Conservation (phyloP, 2,888 invertebrate genomes). For the Lasioglossum leucozonium region DNA sequence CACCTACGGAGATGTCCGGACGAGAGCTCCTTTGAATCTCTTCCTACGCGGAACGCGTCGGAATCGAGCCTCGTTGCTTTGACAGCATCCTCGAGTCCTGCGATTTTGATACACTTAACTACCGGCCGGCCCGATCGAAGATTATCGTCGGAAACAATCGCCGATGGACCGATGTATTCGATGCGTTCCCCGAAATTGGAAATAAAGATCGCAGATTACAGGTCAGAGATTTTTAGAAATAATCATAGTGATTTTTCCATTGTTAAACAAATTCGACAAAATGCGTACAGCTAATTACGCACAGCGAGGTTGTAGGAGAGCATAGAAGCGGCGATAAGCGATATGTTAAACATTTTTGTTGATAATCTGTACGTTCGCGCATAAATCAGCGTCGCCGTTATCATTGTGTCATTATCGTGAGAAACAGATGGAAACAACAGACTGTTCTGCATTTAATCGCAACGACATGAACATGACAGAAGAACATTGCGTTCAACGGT, state of each 20-base stretch:
- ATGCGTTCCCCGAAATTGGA: background rate
- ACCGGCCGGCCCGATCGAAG: background rate
- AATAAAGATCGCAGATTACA: background rate
- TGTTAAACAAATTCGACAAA: background rate
- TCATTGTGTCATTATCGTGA: constrained; percentile 11
- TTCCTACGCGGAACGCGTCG: constrained; percentile 22
- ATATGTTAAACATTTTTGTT: background rate
- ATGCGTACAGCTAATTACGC: background rate
- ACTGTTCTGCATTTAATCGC: constrained; percentile 10
- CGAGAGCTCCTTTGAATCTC: constrained; percentile 46
- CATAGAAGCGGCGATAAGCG: background rate
- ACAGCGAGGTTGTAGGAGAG: background rate
- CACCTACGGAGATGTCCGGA: constrained; percentile 44
- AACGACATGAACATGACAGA: constrained; percentile 8
- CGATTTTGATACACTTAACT: constrained; percentile 15
- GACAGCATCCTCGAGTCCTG: constrained; percentile 43
- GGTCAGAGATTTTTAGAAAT: background rate
- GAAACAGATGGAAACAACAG: background rate
- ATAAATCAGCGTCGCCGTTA: background rate
- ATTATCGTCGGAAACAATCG: background rate
- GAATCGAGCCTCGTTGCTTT: constrained; percentile 45
- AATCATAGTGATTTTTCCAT: background rate
- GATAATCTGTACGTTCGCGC: background rate
- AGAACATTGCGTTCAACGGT: constrained; percentile 14
- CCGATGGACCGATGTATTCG: too few relatives aligned